A percentile compares a stretch with the other conserved stretches of the same genome.
Conservation (phyloP, 2,888 invertebrate genomes). For the Sarcophaga variegata region DNA sequence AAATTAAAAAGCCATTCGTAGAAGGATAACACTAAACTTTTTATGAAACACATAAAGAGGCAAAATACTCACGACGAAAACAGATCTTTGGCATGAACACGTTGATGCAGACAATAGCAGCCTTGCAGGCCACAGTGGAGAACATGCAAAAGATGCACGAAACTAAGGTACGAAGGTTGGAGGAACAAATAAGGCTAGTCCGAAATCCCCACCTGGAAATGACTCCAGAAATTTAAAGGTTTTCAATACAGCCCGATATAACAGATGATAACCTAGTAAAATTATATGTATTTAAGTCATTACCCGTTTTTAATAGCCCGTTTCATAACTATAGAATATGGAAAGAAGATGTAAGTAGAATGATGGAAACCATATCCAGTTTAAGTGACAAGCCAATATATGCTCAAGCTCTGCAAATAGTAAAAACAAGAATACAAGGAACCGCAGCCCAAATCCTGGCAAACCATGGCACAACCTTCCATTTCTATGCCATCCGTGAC, state of each 20-base stretch:
- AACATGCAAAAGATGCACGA: too few species aligned
- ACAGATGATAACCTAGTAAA: constrained; percentile 19
- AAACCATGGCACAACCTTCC: constrained; percentile 20
- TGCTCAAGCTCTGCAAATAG: constrained; percentile 28
- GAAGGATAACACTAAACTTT: too few species aligned
- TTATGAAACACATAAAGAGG: too few species aligned
- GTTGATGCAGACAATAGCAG: too few species aligned
- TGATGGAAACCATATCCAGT: constrained; percentile 24
- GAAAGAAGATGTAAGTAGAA: constrained; percentile 15
- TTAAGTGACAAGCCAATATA: constrained; percentile 19
- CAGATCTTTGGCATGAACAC: too few species aligned
- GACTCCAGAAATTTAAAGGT: not conserved
- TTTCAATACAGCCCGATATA: constrained; percentile 8
- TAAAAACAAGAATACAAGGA: not conserved
- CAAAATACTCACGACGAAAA: too few species aligned
- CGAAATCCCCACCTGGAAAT: constrained; percentile 5
- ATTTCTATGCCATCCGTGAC: constrained; percentile 25
- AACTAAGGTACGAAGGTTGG: not conserved
- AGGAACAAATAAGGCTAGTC: constrained; percentile 7
- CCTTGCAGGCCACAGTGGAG: too few species aligned
- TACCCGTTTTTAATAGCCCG: constrained; percentile 17
- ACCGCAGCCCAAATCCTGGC: not conserved
- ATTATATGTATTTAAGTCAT: constrained; percentile 22
- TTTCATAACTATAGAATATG: constrained; percentile 18
- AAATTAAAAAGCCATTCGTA: too few species aligned